phyloP scores from a whole-genome alignment of 2,888 invertebrate species.

The Oasisia sp. region DNA sequence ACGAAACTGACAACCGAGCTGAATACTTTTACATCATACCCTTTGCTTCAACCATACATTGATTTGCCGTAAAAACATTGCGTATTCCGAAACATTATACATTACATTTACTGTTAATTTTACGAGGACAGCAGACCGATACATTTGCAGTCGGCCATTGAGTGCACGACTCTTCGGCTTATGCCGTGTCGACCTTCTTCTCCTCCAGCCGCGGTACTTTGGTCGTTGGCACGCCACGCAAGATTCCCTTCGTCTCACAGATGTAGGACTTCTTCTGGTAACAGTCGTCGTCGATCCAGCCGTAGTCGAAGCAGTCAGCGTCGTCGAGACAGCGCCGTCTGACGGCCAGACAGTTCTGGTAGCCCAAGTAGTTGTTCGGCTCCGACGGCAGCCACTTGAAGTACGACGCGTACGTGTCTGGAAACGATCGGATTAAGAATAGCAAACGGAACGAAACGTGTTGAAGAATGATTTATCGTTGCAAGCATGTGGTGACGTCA shows the following conservation, averaged over 20 bases:
- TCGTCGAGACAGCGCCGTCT: neutral
- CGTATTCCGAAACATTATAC: too few species aligned
- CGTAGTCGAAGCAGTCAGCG: neutral
- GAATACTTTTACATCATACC: too few species aligned
- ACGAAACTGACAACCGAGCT: too few species aligned
- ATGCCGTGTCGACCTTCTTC: neutral
- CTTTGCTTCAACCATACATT: too few species aligned
- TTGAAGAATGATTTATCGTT: neutral
- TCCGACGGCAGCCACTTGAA: neutral
- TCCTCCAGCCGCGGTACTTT: neutral
- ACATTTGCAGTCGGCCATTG: neutral
- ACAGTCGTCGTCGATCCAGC: slow-evolving; percentile 3
- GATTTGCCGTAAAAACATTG: too few species aligned
- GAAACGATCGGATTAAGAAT: neutral
- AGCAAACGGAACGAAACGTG: neutral
- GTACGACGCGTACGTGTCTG: neutral
- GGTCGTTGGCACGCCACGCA: neutral
- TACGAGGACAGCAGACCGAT: neutral
- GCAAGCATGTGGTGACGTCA: neutral
- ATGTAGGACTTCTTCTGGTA: slow-evolving; percentile 6
- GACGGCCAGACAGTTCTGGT: neutral
- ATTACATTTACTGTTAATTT: too few species aligned
- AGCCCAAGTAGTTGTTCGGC: neutral
- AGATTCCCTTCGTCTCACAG: neutral
- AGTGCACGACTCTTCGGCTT: neutral